These are phyloP conservation scores for Leptura quadrifasciata DNA, from an alignment of 2,888 invertebrate genomes.

Conservation along the genomic window DNA sequence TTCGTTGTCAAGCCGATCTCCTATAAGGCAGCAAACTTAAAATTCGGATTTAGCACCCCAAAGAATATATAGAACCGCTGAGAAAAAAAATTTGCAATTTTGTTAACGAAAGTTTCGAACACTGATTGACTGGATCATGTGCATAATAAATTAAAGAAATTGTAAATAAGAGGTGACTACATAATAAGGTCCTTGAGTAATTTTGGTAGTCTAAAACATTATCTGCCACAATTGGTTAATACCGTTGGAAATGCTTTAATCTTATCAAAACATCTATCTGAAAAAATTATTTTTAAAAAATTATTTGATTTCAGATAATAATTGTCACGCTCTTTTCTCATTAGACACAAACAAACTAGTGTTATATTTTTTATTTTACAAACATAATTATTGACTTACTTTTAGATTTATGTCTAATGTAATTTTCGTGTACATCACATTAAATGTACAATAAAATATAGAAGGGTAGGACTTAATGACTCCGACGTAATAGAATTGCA, in stretches of 20 bases:
- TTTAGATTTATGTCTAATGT: not conserved
- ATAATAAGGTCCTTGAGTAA: not conserved
- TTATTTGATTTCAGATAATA: not conserved
- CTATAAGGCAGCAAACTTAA: too few species aligned
- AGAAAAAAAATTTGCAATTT: too few species aligned
- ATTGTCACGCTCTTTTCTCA: conserved; percentile 29
- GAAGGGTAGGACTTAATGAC: too few species aligned
- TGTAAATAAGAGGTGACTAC: too few species aligned
- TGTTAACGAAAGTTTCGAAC: too few species aligned
- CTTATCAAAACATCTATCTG: conserved; percentile 11
- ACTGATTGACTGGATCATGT: too few species aligned
- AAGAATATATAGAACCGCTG: too few species aligned
- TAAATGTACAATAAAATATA: too few species aligned
- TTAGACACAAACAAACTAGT: conserved; percentile 20
- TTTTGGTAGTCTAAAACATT: not conserved
- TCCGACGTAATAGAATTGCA: too few species aligned
- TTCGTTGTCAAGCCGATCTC: too few species aligned
- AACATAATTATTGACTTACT: not conserved
- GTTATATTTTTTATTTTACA: not conserved
- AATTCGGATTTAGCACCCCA: too few species aligned
- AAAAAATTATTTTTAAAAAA: conserved; percentile 2
- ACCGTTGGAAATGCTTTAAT: conserved; percentile 5
- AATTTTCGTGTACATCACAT: not conserved
- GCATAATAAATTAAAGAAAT: too few species aligned
- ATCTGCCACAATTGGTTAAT: conserved; percentile 1